Conservation (phyloP, 2,797 vertebrate species). For the Enteromius argenteus region DNA sequence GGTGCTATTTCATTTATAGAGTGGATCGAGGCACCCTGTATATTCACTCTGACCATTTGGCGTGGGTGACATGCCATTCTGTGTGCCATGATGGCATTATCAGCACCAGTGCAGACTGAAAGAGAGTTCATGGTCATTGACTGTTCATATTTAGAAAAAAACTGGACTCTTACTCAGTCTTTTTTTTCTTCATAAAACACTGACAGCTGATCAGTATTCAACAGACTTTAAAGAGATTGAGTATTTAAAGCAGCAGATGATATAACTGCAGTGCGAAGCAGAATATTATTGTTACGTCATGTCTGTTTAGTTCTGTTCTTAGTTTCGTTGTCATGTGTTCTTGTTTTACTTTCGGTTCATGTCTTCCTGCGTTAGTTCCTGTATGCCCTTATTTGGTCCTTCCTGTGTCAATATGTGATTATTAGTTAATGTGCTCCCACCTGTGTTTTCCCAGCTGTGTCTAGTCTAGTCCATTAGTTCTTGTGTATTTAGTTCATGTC, state of each 20-base stretch:
- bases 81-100: slow-evolving; percentile 11
- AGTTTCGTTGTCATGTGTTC: too few relatives aligned
- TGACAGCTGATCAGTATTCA: neutral
- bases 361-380: too few relatives aligned
- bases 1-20: slow-evolving; percentile 45
- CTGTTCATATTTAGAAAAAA: neutral
- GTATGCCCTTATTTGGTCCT: too few relatives aligned
- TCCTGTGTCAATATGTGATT: too few relatives aligned
- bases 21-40: slow-evolving; percentile 20
- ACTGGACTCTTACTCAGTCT: neutral
- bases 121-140: slow-evolving; percentile 4
- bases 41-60: slow-evolving; percentile 24
- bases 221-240: neutral
- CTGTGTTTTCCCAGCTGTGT: too few relatives aligned
- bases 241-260: neutral
- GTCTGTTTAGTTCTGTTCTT: too few relatives aligned
- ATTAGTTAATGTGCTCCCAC: too few relatives aligned
- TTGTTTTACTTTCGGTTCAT: too few relatives aligned
- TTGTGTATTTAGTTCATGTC: too few relatives aligned
- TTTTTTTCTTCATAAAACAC: neutral
- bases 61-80: neutral
- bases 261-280: too few relatives aligned
- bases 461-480: too few relatives aligned
- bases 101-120: neutral
- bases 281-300: too few relatives aligned